Base-by-base conservation (phyloP, 2,113 vertebrate species). In the Lophochroa leadbeateri region DNA sequence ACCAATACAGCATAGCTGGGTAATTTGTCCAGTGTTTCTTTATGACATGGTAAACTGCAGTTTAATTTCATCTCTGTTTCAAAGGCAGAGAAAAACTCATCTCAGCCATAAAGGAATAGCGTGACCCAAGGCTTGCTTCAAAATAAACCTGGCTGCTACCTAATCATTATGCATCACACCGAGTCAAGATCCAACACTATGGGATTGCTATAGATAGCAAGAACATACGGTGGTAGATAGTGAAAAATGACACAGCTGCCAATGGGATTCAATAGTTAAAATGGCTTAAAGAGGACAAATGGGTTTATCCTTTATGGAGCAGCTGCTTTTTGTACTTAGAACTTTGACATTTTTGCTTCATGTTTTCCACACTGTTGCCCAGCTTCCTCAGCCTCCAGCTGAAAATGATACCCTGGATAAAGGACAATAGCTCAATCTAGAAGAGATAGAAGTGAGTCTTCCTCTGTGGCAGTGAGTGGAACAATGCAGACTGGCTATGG, bases 21-120 rank as follows among this genome's bases (percentile, higher is more conserved):
- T 95, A 91, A 97, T 97, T 91, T 96, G 94, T 88, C 92, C 72
- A 55, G 64, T 81, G 20, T 57, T 91, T 80, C 92, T 95, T 72
- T 83, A 75, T 67, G 91, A 96, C 96, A 69, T 68, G 86, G 94
- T 87, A 91, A 94, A 96, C 91, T 80, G 44, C 82, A 78, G 83
- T 61, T 95, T 93, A 80, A 92, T 93, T 95, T 67, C 77, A 9
- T 57, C 91, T 92, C 69, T 53, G 55, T 82, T 82, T 67, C 90
- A 63, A 94, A 94, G 77, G 93, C 85, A 96, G 88, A 93, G 69
- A 35, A 61, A 58, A 87, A 80, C 93, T 95, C 85, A 79, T 80
- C 87, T 97, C 85, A 43, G 89, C 52, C 50, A 58, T 63, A 44
- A 71, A 87, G 90, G 63, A 92, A 28, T 41, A 28, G 60, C 15